Evolutionary conservation across 2,113 vertebrate genomes (phyloP), one percentile per base, ranked within the genome.

Genomic region (Xiphophorus maculatus): DNA sequence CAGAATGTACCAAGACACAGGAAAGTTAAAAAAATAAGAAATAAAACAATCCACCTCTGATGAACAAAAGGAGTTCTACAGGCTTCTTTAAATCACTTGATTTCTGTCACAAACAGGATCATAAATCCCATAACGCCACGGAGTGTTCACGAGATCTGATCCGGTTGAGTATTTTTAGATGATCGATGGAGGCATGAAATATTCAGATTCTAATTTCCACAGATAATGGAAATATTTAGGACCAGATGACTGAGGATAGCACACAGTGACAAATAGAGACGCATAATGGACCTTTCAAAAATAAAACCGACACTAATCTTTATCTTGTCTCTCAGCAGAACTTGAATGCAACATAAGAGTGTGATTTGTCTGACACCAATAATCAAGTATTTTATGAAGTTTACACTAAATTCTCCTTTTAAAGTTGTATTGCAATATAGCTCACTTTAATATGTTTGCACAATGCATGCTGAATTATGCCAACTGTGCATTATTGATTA

Each of bases 151-250:
- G 61, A 66, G 73, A 81, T 88, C 44, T 68, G 25, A 73, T 76
- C 80, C 77, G 74, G 66, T 71, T 66, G 83, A 73, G 74, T 89
- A 92, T 92, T 91, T 92, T 90, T 89, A 90, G 86, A 90, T 92
- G 91, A 94, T 86, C 48, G 51, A 88, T 88, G 85, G 63, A 48
- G 15, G 29, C 69, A 85, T 92, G 63, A 94, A 93, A 91, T 91
- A 93, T 94, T 93, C 35, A 93, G 60, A 87, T 81, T 83, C 72
- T 91, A 84, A 94, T 91, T 88, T 90, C 84, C 89, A 86, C 85
- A 81, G 83, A 89, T 89, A 88, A 88, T 90, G 85, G 89, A 86
- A 88, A 86, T 76, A 82, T 88, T 88, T 90, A 70, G 88, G 8
- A 63, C 61, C 28, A 10, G 5, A 66, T 81, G 74, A 88, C 63